Evolutionary conservation across 2,888 invertebrate species (phyloP).

Genomic region (Gymnoscelis rufifasciata): DNA sequence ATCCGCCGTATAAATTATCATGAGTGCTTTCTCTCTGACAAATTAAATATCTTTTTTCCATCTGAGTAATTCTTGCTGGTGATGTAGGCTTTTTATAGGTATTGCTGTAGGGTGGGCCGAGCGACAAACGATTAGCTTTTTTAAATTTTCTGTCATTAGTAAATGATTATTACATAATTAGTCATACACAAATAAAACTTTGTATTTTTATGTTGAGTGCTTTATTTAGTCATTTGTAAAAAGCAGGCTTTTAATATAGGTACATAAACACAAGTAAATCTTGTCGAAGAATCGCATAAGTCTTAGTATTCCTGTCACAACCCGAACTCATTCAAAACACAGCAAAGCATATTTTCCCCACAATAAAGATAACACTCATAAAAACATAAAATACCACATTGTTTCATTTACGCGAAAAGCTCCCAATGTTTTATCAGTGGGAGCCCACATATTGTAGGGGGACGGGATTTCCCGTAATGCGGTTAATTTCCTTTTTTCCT

Average conservation of each 20-base stretch:
- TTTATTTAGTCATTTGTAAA: too few relatives aligned
- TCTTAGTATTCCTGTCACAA: background rate
- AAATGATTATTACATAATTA: too few relatives aligned
- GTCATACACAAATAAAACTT: too few relatives aligned
- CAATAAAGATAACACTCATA: constrained; percentile 39
- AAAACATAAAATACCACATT: constrained; percentile 63
- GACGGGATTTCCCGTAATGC: constrained; percentile 74
- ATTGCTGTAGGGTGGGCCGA: too few relatives aligned
- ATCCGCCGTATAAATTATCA: constrained; percentile 27
- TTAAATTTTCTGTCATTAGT: too few relatives aligned
- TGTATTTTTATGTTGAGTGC: too few relatives aligned
- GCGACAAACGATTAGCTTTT: too few relatives aligned
- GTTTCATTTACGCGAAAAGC: constrained; percentile 71
- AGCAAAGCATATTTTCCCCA: constrained; percentile 13
- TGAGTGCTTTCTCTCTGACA: constrained; percentile 19
- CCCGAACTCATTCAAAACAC: constrained; percentile 2
- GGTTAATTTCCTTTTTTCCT: constrained; percentile 79
- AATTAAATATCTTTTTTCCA: constrained; percentile 17
- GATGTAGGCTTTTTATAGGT: too few relatives aligned
- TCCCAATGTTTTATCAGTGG: constrained; percentile 75
- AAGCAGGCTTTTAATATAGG: too few relatives aligned
- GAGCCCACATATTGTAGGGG: constrained; percentile 75
- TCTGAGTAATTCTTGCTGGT: background rate
- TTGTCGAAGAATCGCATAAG: background rate
- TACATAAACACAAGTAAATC: too few relatives aligned